Percentiles rank a stretch among this genome's conserved stretches.
phyloP scores from a whole-genome alignment of 2,113 vertebrate genomes.

The Gracilinanus agilis region DNA sequence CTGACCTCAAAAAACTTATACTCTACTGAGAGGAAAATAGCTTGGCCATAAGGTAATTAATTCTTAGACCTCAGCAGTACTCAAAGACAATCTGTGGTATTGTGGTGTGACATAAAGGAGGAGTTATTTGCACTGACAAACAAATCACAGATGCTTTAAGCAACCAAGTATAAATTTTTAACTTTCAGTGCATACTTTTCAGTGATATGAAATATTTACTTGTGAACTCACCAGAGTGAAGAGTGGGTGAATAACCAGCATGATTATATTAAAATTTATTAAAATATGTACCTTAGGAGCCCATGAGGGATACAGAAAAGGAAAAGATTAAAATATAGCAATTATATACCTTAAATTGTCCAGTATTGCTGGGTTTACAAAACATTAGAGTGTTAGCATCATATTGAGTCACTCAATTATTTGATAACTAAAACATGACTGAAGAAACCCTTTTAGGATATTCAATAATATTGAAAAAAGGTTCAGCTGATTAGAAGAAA shows the following conservation, averaged over 20 bases:
- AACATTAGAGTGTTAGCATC: background rate
- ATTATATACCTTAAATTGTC: slow-evolving; percentile 14
- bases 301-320: background rate
- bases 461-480: background rate
- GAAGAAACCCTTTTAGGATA: background rate
- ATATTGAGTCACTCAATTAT: background rate
- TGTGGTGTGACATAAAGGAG: background rate
- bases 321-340: slow-evolving; percentile 34
- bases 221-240: background rate
- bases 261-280: slow-evolving; percentile 24
- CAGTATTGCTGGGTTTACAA: slow-evolving; percentile 34
- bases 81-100: background rate
- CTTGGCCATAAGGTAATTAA: background rate
- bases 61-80: background rate
- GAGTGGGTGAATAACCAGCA: background rate
- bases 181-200: slow-evolving; percentile 10
- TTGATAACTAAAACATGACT: background rate
- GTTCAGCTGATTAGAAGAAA: background rate
- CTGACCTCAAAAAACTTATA: background rate
- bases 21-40: background rate
- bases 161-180: background rate
- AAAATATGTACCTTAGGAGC: slow-evolving; percentile 17
- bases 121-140: background rate
- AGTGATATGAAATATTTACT: slow-evolving; percentile 37
- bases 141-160: background rate